phyloP scores from a whole-genome alignment of 2,888 invertebrate species.

The Cinara cedri region DNA sequence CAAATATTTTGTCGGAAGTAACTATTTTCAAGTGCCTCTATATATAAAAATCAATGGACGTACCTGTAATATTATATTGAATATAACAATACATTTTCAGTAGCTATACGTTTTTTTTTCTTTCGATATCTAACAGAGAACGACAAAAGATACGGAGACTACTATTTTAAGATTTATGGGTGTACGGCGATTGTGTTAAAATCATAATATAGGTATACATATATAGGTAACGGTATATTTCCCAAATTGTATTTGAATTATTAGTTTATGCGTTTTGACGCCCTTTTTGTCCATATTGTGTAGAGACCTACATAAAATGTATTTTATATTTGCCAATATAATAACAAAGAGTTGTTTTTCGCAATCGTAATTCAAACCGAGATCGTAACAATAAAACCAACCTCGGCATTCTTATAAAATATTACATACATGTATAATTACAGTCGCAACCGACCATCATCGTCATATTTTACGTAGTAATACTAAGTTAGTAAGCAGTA shows the following conservation, averaged over 20 bases:
- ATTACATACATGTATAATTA: no score
- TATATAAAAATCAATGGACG: background rate
- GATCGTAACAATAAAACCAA: constrained; percentile 5
- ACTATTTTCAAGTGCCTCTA: background rate
- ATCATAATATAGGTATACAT: background rate
- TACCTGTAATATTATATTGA: background rate
- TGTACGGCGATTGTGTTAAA: constrained; percentile 18
- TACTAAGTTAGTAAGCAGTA: no score
- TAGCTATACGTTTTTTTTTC: constrained; percentile 22
- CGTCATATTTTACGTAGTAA: no score
- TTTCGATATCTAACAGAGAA: constrained; percentile 11
- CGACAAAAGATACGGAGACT: constrained; percentile 23
- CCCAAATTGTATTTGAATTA: constrained; percentile 35
- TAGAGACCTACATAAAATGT: no score
- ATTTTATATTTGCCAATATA: no score
- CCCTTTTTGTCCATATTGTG: background rate
- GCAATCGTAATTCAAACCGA: no score
- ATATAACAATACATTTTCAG: constrained; percentile 24
- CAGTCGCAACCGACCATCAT: no score
- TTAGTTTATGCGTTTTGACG: constrained; percentile 32
- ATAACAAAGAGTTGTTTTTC: no score
- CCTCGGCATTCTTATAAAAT: constrained; percentile 10
- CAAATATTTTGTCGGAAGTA: background rate
- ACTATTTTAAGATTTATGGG: constrained; percentile 30
- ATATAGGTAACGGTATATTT: constrained; percentile 25